A percentile compares a stretch with the other conserved stretches of the same genome.
Conservation (phyloP, 2,113 vertebrate species). For the Dromas ardeola region DNA sequence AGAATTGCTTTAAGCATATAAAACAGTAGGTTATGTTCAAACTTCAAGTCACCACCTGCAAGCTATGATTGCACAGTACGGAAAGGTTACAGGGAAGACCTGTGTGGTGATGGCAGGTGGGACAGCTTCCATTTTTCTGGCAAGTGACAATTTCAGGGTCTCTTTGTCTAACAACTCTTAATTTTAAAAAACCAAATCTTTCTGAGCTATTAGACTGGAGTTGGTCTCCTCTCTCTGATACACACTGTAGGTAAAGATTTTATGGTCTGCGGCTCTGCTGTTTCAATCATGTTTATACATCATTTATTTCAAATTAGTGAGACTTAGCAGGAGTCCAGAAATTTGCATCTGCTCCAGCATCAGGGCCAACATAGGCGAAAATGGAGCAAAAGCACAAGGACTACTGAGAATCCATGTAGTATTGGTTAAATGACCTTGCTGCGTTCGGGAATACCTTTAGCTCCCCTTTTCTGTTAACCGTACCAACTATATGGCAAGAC, state of each 20-base stretch:
- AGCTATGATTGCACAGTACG: not conserved
- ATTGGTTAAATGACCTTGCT: not conserved
- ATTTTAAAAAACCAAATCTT: not conserved
- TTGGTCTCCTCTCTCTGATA: not conserved
- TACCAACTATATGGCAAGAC: not conserved
- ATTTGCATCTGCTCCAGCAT: not conserved
- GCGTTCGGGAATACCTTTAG: not conserved
- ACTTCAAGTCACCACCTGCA: not conserved
- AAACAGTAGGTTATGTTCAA: not conserved
- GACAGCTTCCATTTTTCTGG: not conserved
- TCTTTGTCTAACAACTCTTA: not conserved
- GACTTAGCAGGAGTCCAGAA: not conserved
- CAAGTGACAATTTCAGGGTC: not conserved
- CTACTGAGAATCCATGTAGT: not conserved
- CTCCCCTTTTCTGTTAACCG: not conserved
- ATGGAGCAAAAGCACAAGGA: not conserved
- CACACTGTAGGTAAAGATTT: not conserved
- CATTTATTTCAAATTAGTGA: constrained; percentile 16
- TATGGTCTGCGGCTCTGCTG: not conserved
- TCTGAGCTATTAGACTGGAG: not conserved
- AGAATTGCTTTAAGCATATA: not conserved
- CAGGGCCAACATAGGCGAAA: not conserved
- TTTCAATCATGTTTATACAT: not conserved
- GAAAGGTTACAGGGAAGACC: not conserved
- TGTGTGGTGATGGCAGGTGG: not conserved